Conservation (phyloP, 2,113 vertebrate genomes). For the Atlantisia rogersi region DNA sequence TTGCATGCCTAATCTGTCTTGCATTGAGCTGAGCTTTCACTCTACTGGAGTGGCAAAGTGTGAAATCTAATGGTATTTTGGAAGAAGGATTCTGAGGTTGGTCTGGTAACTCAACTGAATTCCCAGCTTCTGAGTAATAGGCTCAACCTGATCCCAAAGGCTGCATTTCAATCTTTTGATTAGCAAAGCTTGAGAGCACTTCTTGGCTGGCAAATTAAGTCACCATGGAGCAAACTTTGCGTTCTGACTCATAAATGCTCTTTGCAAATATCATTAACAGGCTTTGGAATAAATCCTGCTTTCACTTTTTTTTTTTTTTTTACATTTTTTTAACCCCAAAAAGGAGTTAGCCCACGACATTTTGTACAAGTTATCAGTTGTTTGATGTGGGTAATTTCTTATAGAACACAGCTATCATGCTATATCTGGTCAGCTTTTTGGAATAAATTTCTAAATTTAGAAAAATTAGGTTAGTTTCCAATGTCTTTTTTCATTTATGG, state of each 20-base stretch:
- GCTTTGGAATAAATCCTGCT: conserved; percentile 8
- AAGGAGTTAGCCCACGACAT: neutral
- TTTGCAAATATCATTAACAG: conserved; percentile 21
- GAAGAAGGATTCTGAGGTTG: neutral
- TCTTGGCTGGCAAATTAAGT: conserved; percentile 41
- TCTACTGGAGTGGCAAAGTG: neutral
- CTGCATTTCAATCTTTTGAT: conserved; percentile 48
- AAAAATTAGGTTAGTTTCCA: neutral
- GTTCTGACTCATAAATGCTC: conserved; percentile 44
- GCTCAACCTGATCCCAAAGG: conserved; percentile 24
- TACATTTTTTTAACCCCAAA: neutral
- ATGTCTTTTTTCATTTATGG: neutral
- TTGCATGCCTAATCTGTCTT: conserved; percentile 1
- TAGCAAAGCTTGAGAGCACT: conserved; percentile 23
- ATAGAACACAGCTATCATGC: neutral
- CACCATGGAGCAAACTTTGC: conserved; percentile 6
- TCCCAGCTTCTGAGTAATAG: neutral
- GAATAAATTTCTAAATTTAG: neutral
- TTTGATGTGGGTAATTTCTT: neutral
- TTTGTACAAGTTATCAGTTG: neutral
- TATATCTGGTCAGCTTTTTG: neutral
- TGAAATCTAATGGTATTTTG: neutral
- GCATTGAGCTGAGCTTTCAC: neutral
- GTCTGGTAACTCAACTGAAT: neutral
- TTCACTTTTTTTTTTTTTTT: neutral